Evolutionary conservation across 2,888 invertebrate genomes (phyloP).

Genomic region (Mythimna ferrago): DNA sequence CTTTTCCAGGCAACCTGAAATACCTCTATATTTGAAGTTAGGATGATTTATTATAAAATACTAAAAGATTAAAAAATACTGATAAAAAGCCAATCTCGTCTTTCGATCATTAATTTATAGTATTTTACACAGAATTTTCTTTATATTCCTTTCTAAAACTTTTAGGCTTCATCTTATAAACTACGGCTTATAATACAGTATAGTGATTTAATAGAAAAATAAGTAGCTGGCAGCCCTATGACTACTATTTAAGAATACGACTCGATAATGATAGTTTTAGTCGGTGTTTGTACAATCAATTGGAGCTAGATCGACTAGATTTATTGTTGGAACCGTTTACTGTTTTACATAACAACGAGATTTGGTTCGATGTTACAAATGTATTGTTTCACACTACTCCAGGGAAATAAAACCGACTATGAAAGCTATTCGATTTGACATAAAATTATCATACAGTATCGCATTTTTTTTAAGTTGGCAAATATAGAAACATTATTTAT

Average conservation of each 20-base stretch:
- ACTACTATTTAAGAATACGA: slow-evolving; percentile 58
- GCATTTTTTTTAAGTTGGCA: not conserved
- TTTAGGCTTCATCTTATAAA: not conserved
- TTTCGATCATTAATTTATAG: not conserved
- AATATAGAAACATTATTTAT: not conserved
- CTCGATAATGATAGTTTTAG: slow-evolving; percentile 60
- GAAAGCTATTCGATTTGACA: slow-evolving; percentile 21
- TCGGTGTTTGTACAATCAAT: slow-evolving; percentile 60
- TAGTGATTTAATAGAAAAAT: too few relatives aligned
- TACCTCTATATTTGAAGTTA: not conserved
- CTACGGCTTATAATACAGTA: not conserved
- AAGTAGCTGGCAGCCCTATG: slow-evolving; percentile 53
- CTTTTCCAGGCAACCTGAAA: too few relatives aligned
- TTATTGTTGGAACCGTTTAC: slow-evolving; percentile 47
- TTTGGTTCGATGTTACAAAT: slow-evolving; percentile 44
- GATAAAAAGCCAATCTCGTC: not conserved
- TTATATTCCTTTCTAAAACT: slow-evolving; percentile 3
- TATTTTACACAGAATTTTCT: not conserved
- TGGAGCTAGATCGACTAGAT: slow-evolving; percentile 55
- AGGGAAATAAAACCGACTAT: slow-evolving; percentile 33
- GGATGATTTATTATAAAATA: not conserved
- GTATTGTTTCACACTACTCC: slow-evolving; percentile 26
- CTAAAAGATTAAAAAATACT: not conserved
- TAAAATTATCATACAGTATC: slow-evolving; percentile 4
- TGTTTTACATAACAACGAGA: slow-evolving; percentile 52